Evolutionary conservation across 2,113 vertebrate species (phyloP).

Genomic region (Thunnus thynnus): DNA sequence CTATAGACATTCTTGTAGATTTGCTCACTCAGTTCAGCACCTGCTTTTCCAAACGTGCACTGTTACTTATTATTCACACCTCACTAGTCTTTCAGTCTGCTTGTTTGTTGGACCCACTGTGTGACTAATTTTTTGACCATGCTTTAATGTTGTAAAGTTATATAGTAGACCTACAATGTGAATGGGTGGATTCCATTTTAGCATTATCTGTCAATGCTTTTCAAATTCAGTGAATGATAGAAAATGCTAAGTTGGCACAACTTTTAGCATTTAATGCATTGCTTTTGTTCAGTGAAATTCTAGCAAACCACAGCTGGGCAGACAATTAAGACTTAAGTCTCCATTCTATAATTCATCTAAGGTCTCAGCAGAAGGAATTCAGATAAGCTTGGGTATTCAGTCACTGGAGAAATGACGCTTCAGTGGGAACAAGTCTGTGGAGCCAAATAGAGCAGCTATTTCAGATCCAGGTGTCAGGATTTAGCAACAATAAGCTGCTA

Average conservation of each 20-base stretch:
- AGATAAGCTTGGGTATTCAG: not conserved
- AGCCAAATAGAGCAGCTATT: constrained; percentile 3
- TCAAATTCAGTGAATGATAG: not conserved
- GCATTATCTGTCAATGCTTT: not conserved
- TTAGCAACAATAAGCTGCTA: not conserved
- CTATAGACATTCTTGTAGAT: too few species aligned
- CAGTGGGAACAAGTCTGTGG: not conserved
- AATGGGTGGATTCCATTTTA: not conserved
- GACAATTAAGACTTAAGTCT: not conserved
- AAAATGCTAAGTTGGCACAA: too few species aligned
- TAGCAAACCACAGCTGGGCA: not conserved
- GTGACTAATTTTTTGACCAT: not conserved
- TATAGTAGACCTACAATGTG: not conserved
- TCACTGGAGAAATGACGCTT: not conserved
- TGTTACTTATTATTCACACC: too few species aligned
- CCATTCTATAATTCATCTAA: not conserved
- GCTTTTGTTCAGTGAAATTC: not conserved
- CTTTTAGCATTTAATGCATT: not conserved
- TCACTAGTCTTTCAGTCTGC: too few species aligned
- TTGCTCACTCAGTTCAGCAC: too few species aligned
- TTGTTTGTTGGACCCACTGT: not conserved
- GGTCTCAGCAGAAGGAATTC: not conserved
- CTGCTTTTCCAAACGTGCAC: too few species aligned
- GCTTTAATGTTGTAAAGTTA: not conserved
- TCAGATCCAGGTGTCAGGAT: constrained; percentile 29